Conservation (phyloP, 2,113 vertebrate species). For the Eubucco bourcierii region DNA sequence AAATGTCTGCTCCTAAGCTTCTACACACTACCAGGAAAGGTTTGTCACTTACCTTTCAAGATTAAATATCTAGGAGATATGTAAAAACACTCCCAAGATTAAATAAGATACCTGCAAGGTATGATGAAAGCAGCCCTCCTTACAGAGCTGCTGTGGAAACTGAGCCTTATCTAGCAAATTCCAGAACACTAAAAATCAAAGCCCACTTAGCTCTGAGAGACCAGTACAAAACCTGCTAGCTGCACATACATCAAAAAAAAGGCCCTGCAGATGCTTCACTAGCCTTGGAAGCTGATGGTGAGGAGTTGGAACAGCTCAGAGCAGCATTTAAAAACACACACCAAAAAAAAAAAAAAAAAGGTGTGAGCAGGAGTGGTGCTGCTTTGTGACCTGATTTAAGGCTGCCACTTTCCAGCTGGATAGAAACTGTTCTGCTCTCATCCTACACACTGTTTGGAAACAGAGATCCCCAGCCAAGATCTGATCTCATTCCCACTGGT, state of each 20-base stretch:
- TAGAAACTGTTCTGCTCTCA: constrained; percentile 15
- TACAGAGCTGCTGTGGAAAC: neutral
- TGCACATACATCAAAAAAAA: neutral
- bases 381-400: constrained; percentile 38
- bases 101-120: constrained; percentile 1
- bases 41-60: neutral
- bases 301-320: constrained; percentile 19
- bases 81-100: neutral
- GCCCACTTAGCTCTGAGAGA: neutral
- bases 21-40: neutral
- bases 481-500: constrained; percentile 40
- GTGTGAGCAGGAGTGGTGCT: neutral
- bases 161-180: constrained; percentile 19
- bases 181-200: constrained; percentile 47
- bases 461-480: constrained; percentile 22
- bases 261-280: neutral
- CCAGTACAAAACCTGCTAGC: neutral
- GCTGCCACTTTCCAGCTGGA: constrained; percentile 50
- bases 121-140: neutral
- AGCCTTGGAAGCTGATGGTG: neutral
- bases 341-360: neutral
- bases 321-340: neutral
- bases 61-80: neutral
- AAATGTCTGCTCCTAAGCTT: neutral
- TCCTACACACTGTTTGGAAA: constrained; percentile 26